A percentile compares a stretch with the other conserved stretches of the same genome.
Evolutionary conservation across 2,797 vertebrate genomes (phyloP).

Genomic region (Poeciliopsis paucimaculata): DNA sequence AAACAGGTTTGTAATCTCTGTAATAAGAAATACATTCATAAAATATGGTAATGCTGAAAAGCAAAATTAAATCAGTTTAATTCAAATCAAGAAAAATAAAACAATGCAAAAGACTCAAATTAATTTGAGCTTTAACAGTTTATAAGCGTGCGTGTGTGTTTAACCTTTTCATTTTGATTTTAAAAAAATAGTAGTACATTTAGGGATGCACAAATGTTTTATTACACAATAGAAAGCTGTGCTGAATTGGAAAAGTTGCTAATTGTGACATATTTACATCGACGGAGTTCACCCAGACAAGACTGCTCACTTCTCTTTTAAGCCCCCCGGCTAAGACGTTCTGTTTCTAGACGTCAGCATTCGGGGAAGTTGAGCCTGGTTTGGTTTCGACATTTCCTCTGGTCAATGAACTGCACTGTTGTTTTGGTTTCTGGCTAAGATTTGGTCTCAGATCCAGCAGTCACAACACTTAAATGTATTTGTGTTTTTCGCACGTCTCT

Average conservation of each 20-base stretch:
- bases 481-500: conserved; percentile 10
- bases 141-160: background rate
- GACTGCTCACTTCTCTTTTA: conserved; percentile 30
- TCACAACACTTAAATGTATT: background rate
- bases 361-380: conserved; percentile 45
- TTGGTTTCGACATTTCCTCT: conserved; percentile 46
- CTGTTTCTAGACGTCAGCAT: conserved; percentile 10
- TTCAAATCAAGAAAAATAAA: background rate
- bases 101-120: background rate
- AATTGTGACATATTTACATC: background rate
- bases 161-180: background rate
- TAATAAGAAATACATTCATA: background rate
- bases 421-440: conserved; percentile 28
- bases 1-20: background rate
- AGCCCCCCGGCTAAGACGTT: background rate
- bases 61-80: background rate
- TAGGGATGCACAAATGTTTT: background rate
- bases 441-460: background rate
- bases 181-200: background rate
- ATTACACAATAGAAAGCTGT: background rate
- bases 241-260: background rate
- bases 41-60: background rate
- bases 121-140: background rate
- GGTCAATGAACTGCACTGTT: conserved; percentile 22
- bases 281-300: conserved; percentile 6